phyloP scores from a whole-genome alignment of 2,113 vertebrate genomes.

The Panthera leo region DNA sequence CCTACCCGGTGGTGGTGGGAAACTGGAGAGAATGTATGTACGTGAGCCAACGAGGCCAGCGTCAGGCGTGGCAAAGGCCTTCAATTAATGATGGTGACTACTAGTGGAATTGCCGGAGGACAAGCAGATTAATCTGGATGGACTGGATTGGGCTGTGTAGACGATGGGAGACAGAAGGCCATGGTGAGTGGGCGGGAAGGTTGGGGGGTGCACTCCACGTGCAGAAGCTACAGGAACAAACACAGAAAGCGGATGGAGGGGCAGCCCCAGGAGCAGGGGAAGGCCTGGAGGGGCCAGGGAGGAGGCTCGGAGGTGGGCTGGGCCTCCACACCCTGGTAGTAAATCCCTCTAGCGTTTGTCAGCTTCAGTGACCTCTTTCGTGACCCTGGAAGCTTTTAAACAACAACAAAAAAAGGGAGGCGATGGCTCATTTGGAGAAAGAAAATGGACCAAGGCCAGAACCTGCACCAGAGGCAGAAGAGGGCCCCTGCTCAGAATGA shows the following conservation, averaged over 20 bases:
- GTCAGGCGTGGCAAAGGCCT: not conserved
- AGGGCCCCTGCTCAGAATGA: not conserved
- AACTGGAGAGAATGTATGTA: not conserved
- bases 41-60: not conserved
- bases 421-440: not conserved
- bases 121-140: too few species aligned
- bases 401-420: not conserved
- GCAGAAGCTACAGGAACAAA: not conserved
- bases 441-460: not conserved
- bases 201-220: accelerated
- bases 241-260: not conserved
- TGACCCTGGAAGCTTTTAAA: not conserved
- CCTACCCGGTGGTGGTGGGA: not conserved
- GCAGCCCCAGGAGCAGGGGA: not conserved
- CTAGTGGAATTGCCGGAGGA: not conserved
- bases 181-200: not conserved
- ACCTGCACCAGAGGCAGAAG: not conserved
- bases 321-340: not conserved
- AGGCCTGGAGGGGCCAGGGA: not conserved
- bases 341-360: not conserved
- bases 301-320: not conserved
- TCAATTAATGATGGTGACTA: not conserved
- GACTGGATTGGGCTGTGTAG: not conserved
- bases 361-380: not conserved
- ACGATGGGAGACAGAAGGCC: not conserved